Evolutionary conservation across 2,888 invertebrate species (phyloP).

Genomic region (Rhyacophila evoluta): DNA sequence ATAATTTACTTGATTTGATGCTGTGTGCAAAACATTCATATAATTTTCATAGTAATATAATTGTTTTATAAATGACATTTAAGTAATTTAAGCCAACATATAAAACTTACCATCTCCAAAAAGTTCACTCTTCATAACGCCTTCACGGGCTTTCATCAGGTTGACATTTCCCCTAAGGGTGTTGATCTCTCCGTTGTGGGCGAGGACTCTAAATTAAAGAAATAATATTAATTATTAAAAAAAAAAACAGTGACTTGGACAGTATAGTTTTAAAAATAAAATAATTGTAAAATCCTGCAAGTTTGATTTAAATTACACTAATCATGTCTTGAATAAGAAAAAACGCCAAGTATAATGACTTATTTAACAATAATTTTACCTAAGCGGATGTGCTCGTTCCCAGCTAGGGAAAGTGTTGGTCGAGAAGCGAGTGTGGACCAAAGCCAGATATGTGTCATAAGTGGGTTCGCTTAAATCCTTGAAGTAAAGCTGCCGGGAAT

Average conservation of each 20-base stretch:
- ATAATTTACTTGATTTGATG: too few relatives aligned
- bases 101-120: slow-evolving; percentile 79
- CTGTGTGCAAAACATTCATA: too few relatives aligned
- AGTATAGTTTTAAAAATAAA: too few relatives aligned
- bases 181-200: slow-evolving; percentile 99
- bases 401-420: slow-evolving; percentile 99
- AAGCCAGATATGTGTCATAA: slow-evolving; percentile 94
- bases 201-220: slow-evolving; percentile 86
- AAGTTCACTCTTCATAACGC: slow-evolving; percentile 90
- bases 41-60: too few relatives aligned
- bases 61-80: too few relatives aligned
- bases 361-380: too few relatives aligned
- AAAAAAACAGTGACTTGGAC: too few relatives aligned
- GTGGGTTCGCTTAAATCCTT: slow-evolving; percentile 77
- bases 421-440: slow-evolving; percentile 98
- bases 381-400: slow-evolving; percentile 98
- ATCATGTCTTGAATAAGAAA: neutral
- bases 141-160: slow-evolving; percentile 98
- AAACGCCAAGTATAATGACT: neutral
- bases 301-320: too few relatives aligned
- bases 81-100: too few relatives aligned
- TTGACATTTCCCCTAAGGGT: slow-evolving; percentile 98
- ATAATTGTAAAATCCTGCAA: too few relatives aligned
- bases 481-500: slow-evolving; percentile 81
- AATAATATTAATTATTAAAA: too few relatives aligned